These are phyloP conservation scores for Volucella inanis DNA, from an alignment of 2,888 invertebrate species.

Conservation along the genomic window DNA sequence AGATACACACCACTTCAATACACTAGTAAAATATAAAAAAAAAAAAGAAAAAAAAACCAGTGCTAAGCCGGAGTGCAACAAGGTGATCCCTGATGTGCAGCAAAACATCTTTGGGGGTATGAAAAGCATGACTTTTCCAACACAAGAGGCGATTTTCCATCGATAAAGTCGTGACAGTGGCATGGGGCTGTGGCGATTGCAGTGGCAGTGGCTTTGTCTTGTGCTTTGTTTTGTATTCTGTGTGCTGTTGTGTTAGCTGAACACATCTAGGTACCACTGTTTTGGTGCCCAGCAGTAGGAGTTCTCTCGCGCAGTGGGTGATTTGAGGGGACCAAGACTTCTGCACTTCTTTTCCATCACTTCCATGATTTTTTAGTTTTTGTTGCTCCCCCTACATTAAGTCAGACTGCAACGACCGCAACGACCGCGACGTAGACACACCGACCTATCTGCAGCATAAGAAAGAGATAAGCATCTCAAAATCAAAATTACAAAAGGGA, in stretches of 20 bases:
- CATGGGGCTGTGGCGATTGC: conserved; percentile 44
- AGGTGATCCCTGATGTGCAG: conserved; percentile 73
- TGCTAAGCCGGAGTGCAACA: conserved; percentile 19
- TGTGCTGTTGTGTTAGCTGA: conserved; percentile 54
- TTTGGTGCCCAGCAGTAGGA: conserved; percentile 71
- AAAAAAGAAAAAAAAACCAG: not conserved
- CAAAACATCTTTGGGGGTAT: conserved; percentile 76
- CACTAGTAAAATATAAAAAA: conserved; percentile 5
- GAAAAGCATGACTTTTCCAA: conserved; percentile 77
- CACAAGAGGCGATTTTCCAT: conserved; percentile 76
- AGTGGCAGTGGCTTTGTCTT: conserved; percentile 66
- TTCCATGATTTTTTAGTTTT: not conserved
- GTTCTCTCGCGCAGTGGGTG: conserved; percentile 72
- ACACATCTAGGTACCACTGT: conserved; percentile 73
- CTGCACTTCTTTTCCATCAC: conserved; percentile 39
- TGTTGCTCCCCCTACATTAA: conserved; percentile 33
- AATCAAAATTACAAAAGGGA: conserved; percentile 58
- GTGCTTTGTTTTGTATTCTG: not conserved
- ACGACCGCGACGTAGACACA: conserved; percentile 23
- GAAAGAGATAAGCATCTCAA: conserved; percentile 66
- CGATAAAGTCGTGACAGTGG: conserved; percentile 77
- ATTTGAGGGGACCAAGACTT: conserved; percentile 59
- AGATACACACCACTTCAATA: not conserved
- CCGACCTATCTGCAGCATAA: not conserved
- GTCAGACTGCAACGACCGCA: conserved; percentile 17